A percentile compares a stretch with the other conserved stretches of the same genome.
These are phyloP conservation scores for Hylaeus volcanicus DNA, from an alignment of 1,140 invertebrate species.

Conservation along the genomic window DNA sequence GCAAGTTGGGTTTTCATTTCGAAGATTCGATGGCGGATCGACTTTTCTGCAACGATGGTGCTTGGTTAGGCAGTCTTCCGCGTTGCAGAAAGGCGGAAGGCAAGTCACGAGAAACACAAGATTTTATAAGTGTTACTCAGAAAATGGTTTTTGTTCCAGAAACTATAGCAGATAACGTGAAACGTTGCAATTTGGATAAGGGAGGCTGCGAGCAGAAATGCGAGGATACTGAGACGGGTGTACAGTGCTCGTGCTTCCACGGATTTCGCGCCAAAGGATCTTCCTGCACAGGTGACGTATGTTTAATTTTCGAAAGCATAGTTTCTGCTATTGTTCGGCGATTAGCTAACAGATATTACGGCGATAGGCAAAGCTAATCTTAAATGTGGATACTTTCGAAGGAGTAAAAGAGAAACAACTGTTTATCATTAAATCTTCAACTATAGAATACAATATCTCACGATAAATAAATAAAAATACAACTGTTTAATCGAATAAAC, in stretches of 20 bases:
- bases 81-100: conserved; percentile 77
- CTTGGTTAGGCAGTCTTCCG: conserved; percentile 82
- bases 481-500: too few relatives aligned
- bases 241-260: conserved; percentile 78
- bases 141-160: conserved; percentile 59
- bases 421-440: too few relatives aligned
- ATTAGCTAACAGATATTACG: too few relatives aligned
- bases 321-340: too few relatives aligned
- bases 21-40: conserved; percentile 77
- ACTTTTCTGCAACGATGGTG: conserved; percentile 81
- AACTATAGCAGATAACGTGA: conserved; percentile 51
- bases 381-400: too few relatives aligned
- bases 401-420: too few relatives aligned
- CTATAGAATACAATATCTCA: too few relatives aligned
- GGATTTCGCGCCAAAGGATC: conserved; percentile 79
- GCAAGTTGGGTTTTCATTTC: conserved; percentile 80
- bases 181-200: conserved; percentile 72
- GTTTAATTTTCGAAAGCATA: background rate
- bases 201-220: conserved; percentile 80
- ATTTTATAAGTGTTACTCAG: too few relatives aligned
- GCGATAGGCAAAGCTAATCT: too few relatives aligned
- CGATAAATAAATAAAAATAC: too few relatives aligned
- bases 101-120: conserved; percentile 43
- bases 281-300: conserved; percentile 76
- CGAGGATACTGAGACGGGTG: conserved; percentile 71